Percentiles rank a stretch among this genome's conserved stretches.
Evolutionary conservation across 2,888 invertebrate genomes (phyloP).

Genomic region (Himalopsyche anomala): DNA sequence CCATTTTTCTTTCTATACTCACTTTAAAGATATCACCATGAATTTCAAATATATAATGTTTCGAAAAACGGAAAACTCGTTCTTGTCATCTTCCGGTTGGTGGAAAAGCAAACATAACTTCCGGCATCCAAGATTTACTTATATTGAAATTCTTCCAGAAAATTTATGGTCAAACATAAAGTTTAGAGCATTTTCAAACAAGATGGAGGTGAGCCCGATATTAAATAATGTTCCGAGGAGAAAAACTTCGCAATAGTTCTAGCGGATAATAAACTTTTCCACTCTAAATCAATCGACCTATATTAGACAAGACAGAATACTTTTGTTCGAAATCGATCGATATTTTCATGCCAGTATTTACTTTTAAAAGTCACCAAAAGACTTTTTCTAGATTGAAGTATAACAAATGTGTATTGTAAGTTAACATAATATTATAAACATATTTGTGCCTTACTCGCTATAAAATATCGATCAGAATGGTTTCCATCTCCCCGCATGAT

Average conservation of each 20-base stretch:
- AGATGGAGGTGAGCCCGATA: slow-evolving; percentile 11
- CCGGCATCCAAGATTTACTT: slow-evolving; percentile 21
- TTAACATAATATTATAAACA: too few relatives aligned
- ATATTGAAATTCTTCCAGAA: slow-evolving; percentile 13
- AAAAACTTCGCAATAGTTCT: slow-evolving; percentile 16
- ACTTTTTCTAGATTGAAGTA: too few relatives aligned
- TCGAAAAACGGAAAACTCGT: not conserved
- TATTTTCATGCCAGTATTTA: not conserved
- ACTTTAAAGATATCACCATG: not conserved
- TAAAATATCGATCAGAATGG: too few relatives aligned
- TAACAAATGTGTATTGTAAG: too few relatives aligned
- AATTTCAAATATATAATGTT: not conserved
- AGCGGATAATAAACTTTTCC: slow-evolving; percentile 1
- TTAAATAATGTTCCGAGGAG: slow-evolving; percentile 7
- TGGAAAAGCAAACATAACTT: slow-evolving; percentile 16
- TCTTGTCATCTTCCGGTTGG: not conserved
- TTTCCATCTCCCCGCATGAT: too few relatives aligned
- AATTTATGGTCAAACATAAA: slow-evolving; percentile 23
- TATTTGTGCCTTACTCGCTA: too few relatives aligned
- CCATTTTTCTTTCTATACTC: too few relatives aligned
- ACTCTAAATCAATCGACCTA: slow-evolving; percentile 20
- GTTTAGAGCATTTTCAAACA: slow-evolving; percentile 34
- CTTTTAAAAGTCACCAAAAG: too few relatives aligned
- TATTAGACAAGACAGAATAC: slow-evolving; percentile 8
- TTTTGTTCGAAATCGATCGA: not conserved